Evolutionary conservation across 1,140 invertebrate species (phyloP).

Genomic region (Lineus longissimus): DNA sequence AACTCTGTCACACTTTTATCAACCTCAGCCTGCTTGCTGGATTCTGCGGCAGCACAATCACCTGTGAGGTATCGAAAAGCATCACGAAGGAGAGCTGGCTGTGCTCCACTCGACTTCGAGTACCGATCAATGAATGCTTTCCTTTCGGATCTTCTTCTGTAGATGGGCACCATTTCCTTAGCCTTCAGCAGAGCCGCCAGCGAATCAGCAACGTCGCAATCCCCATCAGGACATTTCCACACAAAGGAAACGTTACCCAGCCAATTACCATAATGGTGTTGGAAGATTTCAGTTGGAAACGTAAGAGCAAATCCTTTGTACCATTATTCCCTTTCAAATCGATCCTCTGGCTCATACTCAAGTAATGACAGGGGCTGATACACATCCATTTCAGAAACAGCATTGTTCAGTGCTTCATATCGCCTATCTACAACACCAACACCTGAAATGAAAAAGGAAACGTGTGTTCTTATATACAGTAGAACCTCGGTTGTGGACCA

Average conservation of each 20-base stretch:
- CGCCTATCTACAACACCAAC: no score
- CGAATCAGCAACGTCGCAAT: background rate
- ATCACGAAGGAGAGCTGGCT: background rate
- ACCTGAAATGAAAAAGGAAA: no score
- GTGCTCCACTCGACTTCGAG: background rate
- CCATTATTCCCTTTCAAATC: background rate
- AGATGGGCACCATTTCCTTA: background rate
- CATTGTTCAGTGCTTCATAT: no score
- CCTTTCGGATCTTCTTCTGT: background rate
- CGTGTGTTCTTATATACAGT: no score
- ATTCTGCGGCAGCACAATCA: background rate
- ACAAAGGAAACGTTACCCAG: background rate
- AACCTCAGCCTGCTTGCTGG: background rate
- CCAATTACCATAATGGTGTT: background rate
- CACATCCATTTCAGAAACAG: no score
- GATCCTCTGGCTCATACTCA: background rate
- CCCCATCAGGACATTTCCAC: background rate
- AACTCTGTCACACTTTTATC: background rate
- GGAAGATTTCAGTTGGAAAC: background rate
- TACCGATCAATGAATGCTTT: background rate
- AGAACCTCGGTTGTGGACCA: no score
- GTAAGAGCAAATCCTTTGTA: background rate
- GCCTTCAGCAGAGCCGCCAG: background rate
- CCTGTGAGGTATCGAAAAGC: background rate
- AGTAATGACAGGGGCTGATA: no score